Evolutionary conservation across 2,888 invertebrate genomes (phyloP).

Genomic region (Iphiclides podalirius): DNA sequence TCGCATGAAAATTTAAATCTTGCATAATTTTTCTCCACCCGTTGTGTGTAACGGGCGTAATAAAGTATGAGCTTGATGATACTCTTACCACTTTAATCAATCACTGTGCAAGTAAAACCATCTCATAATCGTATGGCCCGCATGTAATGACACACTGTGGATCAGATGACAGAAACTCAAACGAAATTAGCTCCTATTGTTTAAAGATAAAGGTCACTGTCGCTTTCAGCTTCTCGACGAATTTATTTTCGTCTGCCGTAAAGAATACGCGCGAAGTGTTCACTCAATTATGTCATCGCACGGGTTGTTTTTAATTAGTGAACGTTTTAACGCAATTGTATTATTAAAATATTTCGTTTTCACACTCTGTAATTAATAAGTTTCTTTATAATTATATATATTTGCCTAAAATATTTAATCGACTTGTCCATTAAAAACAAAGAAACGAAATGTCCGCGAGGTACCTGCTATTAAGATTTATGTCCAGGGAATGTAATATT

Average conservation of each 20-base stretch:
- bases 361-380: too few species aligned
- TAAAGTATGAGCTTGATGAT: slow-evolving; percentile 45
- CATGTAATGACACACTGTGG: slow-evolving; percentile 30
- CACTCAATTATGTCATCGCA: slow-evolving; percentile 12
- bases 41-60: slow-evolving; percentile 46
- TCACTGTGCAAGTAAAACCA: slow-evolving; percentile 32
- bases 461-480: slow-evolving; percentile 5
- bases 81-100: slow-evolving; percentile 38
- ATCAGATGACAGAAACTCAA: slow-evolving; percentile 18
- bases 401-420: too few species aligned
- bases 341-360: too few species aligned
- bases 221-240: background rate
- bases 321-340: background rate
- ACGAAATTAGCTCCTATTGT: slow-evolving; percentile 20
- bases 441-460: background rate
- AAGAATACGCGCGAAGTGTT: slow-evolving; percentile 6
- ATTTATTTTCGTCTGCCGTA: background rate
- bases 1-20: slow-evolving; percentile 62
- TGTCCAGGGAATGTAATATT: slow-evolving; percentile 8
- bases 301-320: background rate
- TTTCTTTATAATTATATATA: too few species aligned
- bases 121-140: slow-evolving; percentile 13
- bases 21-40: slow-evolving; percentile 58
- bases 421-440: too few species aligned
- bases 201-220: slow-evolving; percentile 11